phyloP scores from a whole-genome alignment of 2,888 invertebrate species.

The Cynaeus angustus region DNA sequence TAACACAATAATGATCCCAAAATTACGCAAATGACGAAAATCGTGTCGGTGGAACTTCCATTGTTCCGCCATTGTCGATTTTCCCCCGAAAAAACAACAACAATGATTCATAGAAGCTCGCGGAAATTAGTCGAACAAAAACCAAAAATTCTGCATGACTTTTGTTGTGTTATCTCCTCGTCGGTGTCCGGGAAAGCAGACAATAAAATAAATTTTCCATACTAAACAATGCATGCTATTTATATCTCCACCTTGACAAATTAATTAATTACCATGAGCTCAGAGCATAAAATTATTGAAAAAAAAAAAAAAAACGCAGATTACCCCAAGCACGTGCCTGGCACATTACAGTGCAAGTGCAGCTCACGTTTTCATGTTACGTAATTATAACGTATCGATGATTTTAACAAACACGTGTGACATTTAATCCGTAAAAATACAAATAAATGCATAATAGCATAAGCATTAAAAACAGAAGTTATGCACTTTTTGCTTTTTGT shows the following conservation, averaged over 20 bases:
- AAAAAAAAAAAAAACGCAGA: conserved; percentile 41
- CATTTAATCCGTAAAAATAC: conserved; percentile 61
- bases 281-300: conserved; percentile 24
- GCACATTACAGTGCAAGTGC: conserved; percentile 43
- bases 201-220: conserved; percentile 14
- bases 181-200: conserved; percentile 3
- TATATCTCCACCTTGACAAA: conserved; percentile 40
- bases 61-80: neutral
- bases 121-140: neutral
- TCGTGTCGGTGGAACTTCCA: too few species aligned
- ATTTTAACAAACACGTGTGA: conserved; percentile 62
- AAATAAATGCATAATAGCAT: conserved; percentile 49
- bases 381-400: conserved; percentile 47
- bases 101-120: neutral
- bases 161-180: neutral
- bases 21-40: too few species aligned
- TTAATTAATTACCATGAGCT: conserved; percentile 21
- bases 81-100: neutral
- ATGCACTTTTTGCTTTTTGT: conserved; percentile 40
- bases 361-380: conserved; percentile 47
- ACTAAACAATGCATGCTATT: conserved; percentile 17
- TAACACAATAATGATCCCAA: too few species aligned
- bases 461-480: conserved; percentile 40
- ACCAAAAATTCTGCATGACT: neutral
- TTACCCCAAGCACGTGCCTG: conserved; percentile 45